These are phyloP conservation scores for Ormyrus pomaceus DNA, from an alignment of 2,888 invertebrate species.

Conservation along the genomic window DNA sequence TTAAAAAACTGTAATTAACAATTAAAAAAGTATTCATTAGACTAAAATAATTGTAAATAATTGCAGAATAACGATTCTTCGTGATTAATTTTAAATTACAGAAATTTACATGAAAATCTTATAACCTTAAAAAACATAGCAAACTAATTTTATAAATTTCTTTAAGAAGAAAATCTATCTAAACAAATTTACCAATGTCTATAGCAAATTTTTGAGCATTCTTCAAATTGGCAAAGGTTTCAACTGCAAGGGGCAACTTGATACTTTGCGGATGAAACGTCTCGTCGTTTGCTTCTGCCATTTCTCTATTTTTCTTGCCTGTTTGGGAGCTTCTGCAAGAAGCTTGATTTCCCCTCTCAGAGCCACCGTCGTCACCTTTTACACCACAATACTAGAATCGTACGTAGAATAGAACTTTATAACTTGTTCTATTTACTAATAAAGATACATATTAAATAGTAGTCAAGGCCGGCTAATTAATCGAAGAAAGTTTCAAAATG, in stretches of 20 bases:
- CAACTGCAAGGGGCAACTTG: constrained; percentile 77
- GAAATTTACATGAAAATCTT: background rate
- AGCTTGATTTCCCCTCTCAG: background rate
- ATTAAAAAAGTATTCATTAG: background rate
- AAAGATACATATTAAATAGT: too few species aligned
- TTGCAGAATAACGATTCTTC: too few species aligned
- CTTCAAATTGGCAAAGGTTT: constrained; percentile 80
- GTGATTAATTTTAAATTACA: too few species aligned
- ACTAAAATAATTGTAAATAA: too few species aligned
- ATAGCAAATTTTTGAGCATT: constrained; percentile 83
- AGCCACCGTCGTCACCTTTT: background rate
- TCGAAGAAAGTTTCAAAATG: background rate
- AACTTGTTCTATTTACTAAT: background rate
- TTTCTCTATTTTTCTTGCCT: constrained; percentile 56
- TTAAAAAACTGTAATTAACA: background rate
- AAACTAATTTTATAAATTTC: background rate
- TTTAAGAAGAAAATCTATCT: constrained; percentile 12
- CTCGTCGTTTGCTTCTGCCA: constrained; percentile 68
- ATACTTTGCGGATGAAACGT: constrained; percentile 75
- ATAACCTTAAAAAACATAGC: constrained; percentile 32
- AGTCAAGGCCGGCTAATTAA: background rate
- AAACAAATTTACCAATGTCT: constrained; percentile 79
- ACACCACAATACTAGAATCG: background rate
- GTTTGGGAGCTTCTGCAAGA: too few species aligned
- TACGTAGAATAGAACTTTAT: constrained; percentile 1